Base-by-base conservation (phyloP, 2,888 invertebrate species). In the Notodonta dromedarius region DNA sequence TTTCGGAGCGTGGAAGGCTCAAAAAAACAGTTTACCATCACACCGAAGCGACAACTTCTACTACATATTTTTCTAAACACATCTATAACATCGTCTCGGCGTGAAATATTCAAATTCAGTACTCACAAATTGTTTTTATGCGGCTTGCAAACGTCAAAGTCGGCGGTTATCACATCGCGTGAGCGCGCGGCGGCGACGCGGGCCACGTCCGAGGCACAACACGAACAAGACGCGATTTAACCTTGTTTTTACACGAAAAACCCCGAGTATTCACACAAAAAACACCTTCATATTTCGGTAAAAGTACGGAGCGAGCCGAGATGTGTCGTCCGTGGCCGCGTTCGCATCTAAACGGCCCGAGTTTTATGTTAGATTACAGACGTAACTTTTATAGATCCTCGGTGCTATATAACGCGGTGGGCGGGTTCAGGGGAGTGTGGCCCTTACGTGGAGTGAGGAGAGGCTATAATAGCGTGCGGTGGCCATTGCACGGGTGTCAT, bases 281-380 rank as follows among this genome's bases (percentile, higher is more conserved):
- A 89, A 84, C 89, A 87, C 88, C 80, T 83, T 81, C 82, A 87
- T 89, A 90, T 91, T 93, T 93, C 89, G 92, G 93, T 91, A 93
- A 93, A 91, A 93, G 91, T 90, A 87, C 93, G 93, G 93, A 93
- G 93, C 93, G 90, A 87, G 79, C 82, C 86, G 93, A 93, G 93
- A 93, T 93, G 93, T 93, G 93, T 92, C 93, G 91, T 89, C 93
- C 92, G 91, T 91, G 87, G 91, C 91, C 92, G 92, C 93, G 92
- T 93, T 93, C 93, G 89, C 93, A 93, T 93, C 93, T 93, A 93
- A 93, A 93, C 93, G 93, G 93, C 92, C 93, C 91, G 93, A 93
- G 92, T 93, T 93, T 93, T 93, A 93, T 93, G 93, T 93, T 93
- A 93, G 93, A 93, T 93, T 93, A 93, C 93, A 93, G 93, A 93